These are phyloP conservation scores for Parus major DNA, from an alignment of 2,113 vertebrate genomes.

Conservation along the genomic window DNA sequence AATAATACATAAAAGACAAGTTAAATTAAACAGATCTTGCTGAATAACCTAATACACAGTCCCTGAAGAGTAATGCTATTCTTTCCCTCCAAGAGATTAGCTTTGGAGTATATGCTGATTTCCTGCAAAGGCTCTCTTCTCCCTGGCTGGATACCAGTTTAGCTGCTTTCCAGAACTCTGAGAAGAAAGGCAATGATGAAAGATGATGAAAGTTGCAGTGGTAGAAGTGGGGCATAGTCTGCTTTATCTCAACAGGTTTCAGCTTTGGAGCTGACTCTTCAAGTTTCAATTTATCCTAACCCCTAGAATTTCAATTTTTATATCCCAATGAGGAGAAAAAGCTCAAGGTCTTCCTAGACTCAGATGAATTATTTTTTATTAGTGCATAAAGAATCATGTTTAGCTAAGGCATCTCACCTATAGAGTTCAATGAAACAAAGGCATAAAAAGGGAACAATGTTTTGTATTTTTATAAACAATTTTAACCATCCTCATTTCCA, in stretches of 20 bases:
- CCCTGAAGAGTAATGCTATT: neutral
- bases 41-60: neutral
- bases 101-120: neutral
- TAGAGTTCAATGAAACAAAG: constrained; percentile 20
- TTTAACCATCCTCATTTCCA: constrained; percentile 2
- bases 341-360: neutral
- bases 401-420: neutral
- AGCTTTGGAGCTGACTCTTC: neutral
- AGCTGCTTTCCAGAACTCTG: neutral
- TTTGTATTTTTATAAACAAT: constrained; percentile 46
- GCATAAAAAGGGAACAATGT: neutral
- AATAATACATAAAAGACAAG: neutral
- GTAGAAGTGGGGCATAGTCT: neutral
- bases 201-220: neutral
- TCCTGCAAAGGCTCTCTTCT: neutral
- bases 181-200: neutral
- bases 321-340: neutral
- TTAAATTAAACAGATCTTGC: neutral
- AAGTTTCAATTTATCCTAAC: neutral
- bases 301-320: neutral
- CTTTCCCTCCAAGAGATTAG: neutral
- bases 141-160: neutral
- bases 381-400: neutral
- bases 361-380: constrained; percentile 26
- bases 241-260: neutral